A percentile compares a stretch with the other conserved stretches of the same genome.
These are phyloP conservation scores for Steinernema feltiae DNA, from an alignment of 1,140 invertebrate species.

Conservation along the genomic window DNA sequence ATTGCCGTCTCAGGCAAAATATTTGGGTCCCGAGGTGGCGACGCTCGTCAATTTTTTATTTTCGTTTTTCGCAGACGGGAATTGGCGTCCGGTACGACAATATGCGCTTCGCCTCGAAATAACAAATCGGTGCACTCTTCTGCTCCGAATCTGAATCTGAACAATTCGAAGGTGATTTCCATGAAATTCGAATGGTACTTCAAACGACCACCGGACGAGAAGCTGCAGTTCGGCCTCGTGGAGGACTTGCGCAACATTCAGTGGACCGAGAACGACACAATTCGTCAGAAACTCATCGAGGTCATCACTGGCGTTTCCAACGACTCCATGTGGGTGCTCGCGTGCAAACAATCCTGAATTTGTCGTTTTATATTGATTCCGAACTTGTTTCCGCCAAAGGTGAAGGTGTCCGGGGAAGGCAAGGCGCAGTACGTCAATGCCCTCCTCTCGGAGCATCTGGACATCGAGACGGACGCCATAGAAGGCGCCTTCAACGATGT, in stretches of 20 bases:
- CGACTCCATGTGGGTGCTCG: constrained; percentile 63
- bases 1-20: too few species aligned
- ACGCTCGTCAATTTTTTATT: too few species aligned
- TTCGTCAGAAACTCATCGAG: constrained; percentile 42
- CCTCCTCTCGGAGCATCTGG: constrained; percentile 31
- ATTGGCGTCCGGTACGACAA: too few species aligned
- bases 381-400: constrained; percentile 74
- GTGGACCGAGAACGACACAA: constrained; percentile 19
- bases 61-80: too few species aligned
- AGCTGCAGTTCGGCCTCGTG: constrained; percentile 37
- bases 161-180: constrained; percentile 61
- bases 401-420: constrained; percentile 75
- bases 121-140: background rate
- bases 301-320: constrained; percentile 45
- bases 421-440: constrained; percentile 62
- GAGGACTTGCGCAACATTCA: constrained; percentile 32
- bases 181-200: constrained; percentile 73
- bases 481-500: constrained; percentile 21
- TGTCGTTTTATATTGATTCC: constrained; percentile 31
- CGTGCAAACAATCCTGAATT: background rate
- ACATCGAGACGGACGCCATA: constrained; percentile 1
- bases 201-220: constrained; percentile 62
- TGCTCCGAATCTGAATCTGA: constrained; percentile 59
- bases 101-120: background rate
- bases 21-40: too few species aligned